Base-by-base conservation (phyloP, 2,797 vertebrate species). In the Staurois parvus region DNA sequence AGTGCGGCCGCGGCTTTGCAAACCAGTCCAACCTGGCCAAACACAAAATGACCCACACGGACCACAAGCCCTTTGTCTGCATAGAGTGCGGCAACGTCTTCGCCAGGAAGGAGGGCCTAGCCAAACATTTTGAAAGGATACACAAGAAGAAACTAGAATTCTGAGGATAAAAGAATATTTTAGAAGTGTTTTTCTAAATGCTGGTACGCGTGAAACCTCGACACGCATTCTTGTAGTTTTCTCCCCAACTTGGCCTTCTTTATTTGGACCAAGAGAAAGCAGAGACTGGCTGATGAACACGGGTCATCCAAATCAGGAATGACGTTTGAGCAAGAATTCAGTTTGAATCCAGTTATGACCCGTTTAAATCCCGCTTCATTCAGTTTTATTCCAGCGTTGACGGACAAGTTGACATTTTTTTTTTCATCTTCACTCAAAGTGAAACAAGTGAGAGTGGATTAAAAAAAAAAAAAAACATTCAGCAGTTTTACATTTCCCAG, bases 61-160 rank as follows among this genome's bases (percentile, higher is more conserved):
- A 56, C 4, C 21, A 70, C 26, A 72, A 77, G 40, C 82, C 82
- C 4, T 84, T 69, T 9, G 48, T 42, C 5, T 77, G 74, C 37
- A 56, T 37, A 24, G 74, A 83, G 21, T 76, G 73, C 12, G 72
- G 73, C 1, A 83, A 83, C 7, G 37, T 83, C 10, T 83, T 75
- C 21, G 64, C 80, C 28, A 62, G 80, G 32, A 83, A 83, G 30
- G 59, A 74, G 7, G 70, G 81, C 26, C 40, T 83, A 9, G 29
- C 79, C 4, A 80, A 80, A 40, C 79, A 80, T 32, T 80, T 52
- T 2, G 79, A 80, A 72, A 70, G 79, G 21, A 80, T 80, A n/a
- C 79, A 80, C 37, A 80, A 80, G 19, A 80, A 80, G n/a, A 83
- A 74, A 67, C 15, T 80, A 56, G 79, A 80, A 59, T 80, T 72